Evolutionary conservation across 2,797 vertebrate genomes (phyloP).

Genomic region (Danio albolineatus): DNA sequence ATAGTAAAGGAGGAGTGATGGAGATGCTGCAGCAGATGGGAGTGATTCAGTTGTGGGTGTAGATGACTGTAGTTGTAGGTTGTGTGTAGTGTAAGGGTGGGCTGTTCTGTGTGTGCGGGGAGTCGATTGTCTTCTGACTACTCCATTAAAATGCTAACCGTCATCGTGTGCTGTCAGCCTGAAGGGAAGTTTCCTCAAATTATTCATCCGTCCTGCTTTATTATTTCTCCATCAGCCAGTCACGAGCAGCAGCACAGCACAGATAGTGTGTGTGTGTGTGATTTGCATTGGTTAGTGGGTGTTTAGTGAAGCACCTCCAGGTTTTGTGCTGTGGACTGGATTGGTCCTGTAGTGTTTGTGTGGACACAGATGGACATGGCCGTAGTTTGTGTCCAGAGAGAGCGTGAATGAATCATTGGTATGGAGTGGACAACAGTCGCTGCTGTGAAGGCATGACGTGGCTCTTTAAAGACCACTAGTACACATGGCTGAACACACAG

Average conservation of each 20-base stretch:
- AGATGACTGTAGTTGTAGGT: slow-evolving; percentile 42
- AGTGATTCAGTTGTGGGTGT: slow-evolving; percentile 30
- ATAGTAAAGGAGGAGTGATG: neutral
- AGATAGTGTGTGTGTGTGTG: neutral
- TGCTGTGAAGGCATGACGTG: slow-evolving; percentile 7
- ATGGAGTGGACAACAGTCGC: slow-evolving; percentile 6
- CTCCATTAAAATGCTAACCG: neutral
- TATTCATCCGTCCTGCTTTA: neutral
- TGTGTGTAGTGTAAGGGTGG: slow-evolving; percentile 17
- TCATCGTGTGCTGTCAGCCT: slow-evolving; percentile 3
- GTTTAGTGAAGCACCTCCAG: neutral
- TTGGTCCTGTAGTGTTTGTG: neutral
- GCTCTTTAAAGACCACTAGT: slow-evolving; percentile 24
- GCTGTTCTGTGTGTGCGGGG: slow-evolving; percentile 18
- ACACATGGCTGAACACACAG: slow-evolving; percentile 4
- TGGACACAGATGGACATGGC: slow-evolving; percentile 27
- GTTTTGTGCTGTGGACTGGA: neutral
- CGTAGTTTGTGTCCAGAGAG: neutral
- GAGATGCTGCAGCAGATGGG: slow-evolving; percentile 16
- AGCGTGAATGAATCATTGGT: slow-evolving; percentile 42
- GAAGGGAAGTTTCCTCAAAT: neutral
- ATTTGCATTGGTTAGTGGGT: neutral
- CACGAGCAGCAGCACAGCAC: neutral
- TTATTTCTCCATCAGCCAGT: neutral
- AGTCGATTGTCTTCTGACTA: slow-evolving; percentile 20